Percentiles rank a stretch among this genome's conserved stretches.
Evolutionary conservation across 2,888 invertebrate genomes (phyloP).

Genomic region (Hanleya hanleyi): DNA sequence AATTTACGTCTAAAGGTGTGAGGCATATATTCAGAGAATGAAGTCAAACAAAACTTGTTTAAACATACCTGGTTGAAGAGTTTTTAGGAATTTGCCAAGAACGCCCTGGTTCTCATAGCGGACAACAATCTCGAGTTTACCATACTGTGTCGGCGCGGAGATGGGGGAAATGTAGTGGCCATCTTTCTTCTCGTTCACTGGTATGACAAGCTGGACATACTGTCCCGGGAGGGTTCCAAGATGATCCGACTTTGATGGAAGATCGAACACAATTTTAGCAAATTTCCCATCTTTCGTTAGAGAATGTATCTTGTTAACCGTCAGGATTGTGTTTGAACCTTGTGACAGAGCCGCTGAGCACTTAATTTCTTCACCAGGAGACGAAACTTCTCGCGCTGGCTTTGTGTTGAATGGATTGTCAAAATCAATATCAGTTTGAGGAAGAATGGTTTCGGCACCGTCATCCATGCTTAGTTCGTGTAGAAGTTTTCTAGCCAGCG

Average conservation of each 20-base stretch:
- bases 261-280: not conserved
- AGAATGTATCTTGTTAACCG: not conserved
- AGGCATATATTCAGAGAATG: too few species aligned
- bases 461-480: too few species aligned
- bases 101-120: constrained; percentile 2
- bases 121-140: not conserved
- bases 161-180: not conserved
- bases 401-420: too few species aligned
- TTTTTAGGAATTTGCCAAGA: not conserved
- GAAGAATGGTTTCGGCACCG: too few species aligned
- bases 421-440: too few species aligned
- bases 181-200: not conserved
- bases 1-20: too few species aligned
- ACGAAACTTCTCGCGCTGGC: not conserved
- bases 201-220: constrained; percentile 1
- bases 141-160: not conserved
- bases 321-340: not conserved
- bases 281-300: not conserved
- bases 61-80: not conserved
- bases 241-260: not conserved
- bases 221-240: constrained; percentile 3
- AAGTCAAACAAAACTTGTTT: too few species aligned
- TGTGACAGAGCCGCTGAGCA: not conserved
- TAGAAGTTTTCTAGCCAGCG: too few species aligned
- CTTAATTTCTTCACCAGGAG: not conserved